Conservation (phyloP, 2,888 invertebrate species). For the Tigriopus californicus region DNA sequence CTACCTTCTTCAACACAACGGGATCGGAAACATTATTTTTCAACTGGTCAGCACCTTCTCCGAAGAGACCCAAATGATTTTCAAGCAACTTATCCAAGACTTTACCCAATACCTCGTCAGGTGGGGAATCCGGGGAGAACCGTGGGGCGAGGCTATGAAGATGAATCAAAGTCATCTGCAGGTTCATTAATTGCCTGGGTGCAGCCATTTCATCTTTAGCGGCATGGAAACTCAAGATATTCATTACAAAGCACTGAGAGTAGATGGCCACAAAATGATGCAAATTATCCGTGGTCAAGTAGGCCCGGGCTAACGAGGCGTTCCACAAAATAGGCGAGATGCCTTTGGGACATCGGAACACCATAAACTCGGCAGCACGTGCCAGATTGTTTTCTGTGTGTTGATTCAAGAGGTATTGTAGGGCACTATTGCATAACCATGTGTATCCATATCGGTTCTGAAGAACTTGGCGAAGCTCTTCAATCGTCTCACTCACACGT, state of each 20-base stretch:
- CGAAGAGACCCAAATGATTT: neutral
- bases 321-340: constrained; percentile 6
- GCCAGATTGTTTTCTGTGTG: neutral
- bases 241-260: neutral
- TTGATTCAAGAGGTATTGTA: neutral
- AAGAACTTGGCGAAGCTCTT: no score
- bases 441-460: no score
- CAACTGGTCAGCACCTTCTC: no score
- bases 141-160: no score
- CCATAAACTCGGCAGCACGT: neutral
- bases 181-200: no score
- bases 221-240: no score
- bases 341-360: neutral
- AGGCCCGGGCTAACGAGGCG: neutral
- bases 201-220: no score
- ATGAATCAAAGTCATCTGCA: no score
- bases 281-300: neutral
- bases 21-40: no score
- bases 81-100: neutral
- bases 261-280: neutral
- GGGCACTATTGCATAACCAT: neutral
- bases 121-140: neutral
- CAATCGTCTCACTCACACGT: no score
- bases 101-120: neutral
- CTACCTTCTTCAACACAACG: no score